phyloP scores from a whole-genome alignment of 2,797 vertebrate genomes.

The Leucoraja ocellata region DNA sequence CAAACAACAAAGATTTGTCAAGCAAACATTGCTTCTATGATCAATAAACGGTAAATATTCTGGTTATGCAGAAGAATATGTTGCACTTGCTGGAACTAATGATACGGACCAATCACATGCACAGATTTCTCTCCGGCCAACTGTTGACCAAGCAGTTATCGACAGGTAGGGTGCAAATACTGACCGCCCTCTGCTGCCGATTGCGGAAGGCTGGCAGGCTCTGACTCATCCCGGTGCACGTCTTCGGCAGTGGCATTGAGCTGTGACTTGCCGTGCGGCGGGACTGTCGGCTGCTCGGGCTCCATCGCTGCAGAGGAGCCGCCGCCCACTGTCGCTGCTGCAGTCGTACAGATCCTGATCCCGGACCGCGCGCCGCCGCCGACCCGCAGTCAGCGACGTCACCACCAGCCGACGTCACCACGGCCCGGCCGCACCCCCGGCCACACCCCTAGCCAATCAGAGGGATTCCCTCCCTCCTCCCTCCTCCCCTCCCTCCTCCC shows the following conservation, averaged over 20 bases:
- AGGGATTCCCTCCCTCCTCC: too few relatives aligned
- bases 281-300: conserved; percentile 40
- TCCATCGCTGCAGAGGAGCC: not conserved
- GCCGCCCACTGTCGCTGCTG: not conserved
- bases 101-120: not conserved
- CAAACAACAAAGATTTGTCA: not conserved
- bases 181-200: not conserved
- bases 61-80: too few relatives aligned
- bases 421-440: too few relatives aligned
- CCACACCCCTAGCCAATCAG: too few relatives aligned
- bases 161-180: not conserved
- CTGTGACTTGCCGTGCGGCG: conserved; percentile 59
- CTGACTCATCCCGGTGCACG: too few relatives aligned
- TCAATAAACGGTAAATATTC: not conserved
- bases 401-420: not conserved
- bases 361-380: not conserved
- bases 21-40: not conserved
- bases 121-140: not conserved
- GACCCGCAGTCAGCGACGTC: not conserved
- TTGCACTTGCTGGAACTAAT: not conserved
- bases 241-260: conserved; percentile 57
- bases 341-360: not conserved
- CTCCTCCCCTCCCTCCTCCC: too few relatives aligned
- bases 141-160: not conserved
- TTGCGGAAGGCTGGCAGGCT: conserved; percentile 44